Evolutionary conservation across 1,140 invertebrate genomes (phyloP).

Genomic region (Bradynema listronoti): DNA sequence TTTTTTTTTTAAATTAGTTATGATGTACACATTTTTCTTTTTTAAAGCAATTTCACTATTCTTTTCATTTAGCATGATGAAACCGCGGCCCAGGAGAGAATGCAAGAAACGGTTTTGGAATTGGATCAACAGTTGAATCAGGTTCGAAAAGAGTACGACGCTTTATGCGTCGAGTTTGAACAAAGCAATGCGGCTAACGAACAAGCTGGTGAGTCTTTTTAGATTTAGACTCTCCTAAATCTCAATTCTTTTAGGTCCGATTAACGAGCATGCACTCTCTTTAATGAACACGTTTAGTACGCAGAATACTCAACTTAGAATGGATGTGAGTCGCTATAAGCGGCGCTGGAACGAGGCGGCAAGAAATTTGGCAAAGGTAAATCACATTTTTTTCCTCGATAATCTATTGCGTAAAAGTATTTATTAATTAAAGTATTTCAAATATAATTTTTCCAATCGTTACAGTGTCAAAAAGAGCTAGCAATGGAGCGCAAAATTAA

Average conservation of each 20-base stretch:
- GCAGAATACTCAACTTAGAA: slow-evolving; percentile 28
- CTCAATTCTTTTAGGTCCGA: slow-evolving; percentile 12
- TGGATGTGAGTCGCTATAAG: slow-evolving; percentile 26
- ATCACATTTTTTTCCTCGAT: not conserved
- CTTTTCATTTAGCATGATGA: slow-evolving; percentile 24
- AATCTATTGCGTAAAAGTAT: slow-evolving; percentile 13
- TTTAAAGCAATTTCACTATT: not conserved
- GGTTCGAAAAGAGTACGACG: slow-evolving; percentile 39
- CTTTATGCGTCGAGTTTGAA: slow-evolving; percentile 37
- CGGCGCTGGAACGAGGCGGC: slow-evolving; percentile 21
- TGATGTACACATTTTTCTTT: not conserved
- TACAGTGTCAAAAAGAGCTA: slow-evolving; percentile 32
- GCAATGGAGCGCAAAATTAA: slow-evolving; percentile 32
- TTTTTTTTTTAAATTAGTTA: slow-evolving; percentile 6
- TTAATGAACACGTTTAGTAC: slow-evolving; percentile 35
- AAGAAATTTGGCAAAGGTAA: slow-evolving; percentile 1
- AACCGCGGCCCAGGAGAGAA: slow-evolving; percentile 23
- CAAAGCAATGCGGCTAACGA: slow-evolving; percentile 27
- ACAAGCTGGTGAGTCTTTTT: slow-evolving; percentile 24
- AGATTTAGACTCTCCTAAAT: not conserved
- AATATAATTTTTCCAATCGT: not conserved
- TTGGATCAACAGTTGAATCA: slow-evolving; percentile 24
- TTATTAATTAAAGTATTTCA: slow-evolving; percentile 8
- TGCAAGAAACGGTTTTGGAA: slow-evolving; percentile 37
- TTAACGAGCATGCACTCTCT: slow-evolving; percentile 23